These are phyloP conservation scores for Parus major DNA, from an alignment of 2,113 vertebrate genomes.

Conservation along the genomic window DNA sequence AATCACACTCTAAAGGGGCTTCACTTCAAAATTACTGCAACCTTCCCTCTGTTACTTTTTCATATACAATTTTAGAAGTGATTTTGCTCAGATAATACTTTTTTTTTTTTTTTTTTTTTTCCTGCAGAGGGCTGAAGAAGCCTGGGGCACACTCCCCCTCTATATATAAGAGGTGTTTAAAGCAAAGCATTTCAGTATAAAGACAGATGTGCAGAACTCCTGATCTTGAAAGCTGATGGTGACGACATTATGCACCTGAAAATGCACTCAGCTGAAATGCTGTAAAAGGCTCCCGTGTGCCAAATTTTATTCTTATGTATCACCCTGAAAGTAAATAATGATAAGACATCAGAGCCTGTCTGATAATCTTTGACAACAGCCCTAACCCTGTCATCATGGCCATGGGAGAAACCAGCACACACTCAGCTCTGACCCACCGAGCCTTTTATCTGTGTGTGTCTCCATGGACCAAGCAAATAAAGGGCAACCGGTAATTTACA, in stretches of 20 bases:
- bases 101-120: neutral
- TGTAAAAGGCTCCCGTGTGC: neutral
- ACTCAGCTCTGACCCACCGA: slow-evolving; percentile 70
- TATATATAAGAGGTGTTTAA: neutral
- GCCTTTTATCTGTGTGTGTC: slow-evolving; percentile 82
- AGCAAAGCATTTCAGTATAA: neutral
- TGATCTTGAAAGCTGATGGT: neutral
- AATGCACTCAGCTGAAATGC: neutral
- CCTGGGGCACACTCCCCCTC: neutral
- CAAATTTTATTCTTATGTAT: slow-evolving; percentile 48
- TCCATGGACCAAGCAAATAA: slow-evolving; percentile 79
- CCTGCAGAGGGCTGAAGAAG: neutral
- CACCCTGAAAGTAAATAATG: slow-evolving; percentile 63
- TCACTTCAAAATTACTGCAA: neutral
- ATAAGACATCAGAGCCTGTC: slow-evolving; percentile 69
- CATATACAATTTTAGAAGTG: neutral
- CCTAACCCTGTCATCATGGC: slow-evolving; percentile 59
- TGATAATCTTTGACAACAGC: slow-evolving; percentile 81
- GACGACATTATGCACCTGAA: neutral
- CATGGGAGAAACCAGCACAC: slow-evolving; percentile 68
- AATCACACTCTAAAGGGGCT: neutral
- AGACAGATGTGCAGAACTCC: neutral
- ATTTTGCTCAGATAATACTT: neutral
- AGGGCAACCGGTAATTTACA: slow-evolving; percentile 85
- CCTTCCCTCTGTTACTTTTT: neutral